Base-by-base conservation (phyloP, 2,797 vertebrate genomes). In the Acrocephalus scirpaceus region DNA sequence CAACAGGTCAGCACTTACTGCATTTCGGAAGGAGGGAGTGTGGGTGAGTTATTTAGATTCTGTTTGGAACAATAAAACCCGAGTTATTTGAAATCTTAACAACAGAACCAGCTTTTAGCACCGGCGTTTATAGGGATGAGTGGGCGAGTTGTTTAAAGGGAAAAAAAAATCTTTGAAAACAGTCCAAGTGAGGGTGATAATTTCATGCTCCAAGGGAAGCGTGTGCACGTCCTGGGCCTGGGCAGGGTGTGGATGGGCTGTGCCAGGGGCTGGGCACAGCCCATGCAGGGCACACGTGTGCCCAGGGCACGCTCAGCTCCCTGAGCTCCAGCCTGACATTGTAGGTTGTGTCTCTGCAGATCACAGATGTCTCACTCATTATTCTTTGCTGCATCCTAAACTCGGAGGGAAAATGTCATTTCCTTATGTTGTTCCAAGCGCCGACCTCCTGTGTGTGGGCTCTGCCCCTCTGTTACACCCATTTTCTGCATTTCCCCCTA, bases 101-200 rank as follows among this genome's bases (percentile, higher is more conserved):
- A 95, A 92, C 94, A 94, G 96, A 94, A 53, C 79, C 91, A 71
- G 95, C 95, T 97, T 93, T 95, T 86, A 93, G 90, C 92, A 73
- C 87, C 1, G 7, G 96, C 60, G 90, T 94, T 90, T 84, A 81
- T 84, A 84, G 92, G 95, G 93, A 84, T 86, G 95, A 93, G 95
- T 96, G 91, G 95, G 95, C 76, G 93, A 95, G 88, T 93, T 96
- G 92, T 96, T 94, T 96, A 82, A 94, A 94, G 88, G 85, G 20
- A 11, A 13, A 57, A 20, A 48, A 75, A 22, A 34, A 17, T 60
- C 81, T 71, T 92, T 96, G 95, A 94, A 93, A 96, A 85, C 61
- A 51, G 91, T 92, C 96, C 96, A 97, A 96, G 94, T 19, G 20
- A 84, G 74, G 92, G 92, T 57, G 93, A 89, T 87, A 82, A 87